Evolutionary conservation across 1,140 invertebrate species (phyloP).

Genomic region (Battus philenor): DNA sequence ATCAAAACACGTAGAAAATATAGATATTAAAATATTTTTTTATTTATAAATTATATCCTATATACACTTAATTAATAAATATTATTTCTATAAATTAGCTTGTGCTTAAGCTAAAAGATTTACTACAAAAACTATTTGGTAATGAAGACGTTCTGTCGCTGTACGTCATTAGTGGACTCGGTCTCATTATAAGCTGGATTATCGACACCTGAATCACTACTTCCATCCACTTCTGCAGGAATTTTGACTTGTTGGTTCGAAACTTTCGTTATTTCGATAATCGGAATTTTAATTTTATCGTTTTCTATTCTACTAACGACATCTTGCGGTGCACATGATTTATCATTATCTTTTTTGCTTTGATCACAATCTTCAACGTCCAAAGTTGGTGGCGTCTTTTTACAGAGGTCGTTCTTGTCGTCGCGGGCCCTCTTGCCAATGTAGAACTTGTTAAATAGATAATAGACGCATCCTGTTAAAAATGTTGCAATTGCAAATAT

Average conservation of each 20-base stretch:
- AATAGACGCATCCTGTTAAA: slow-evolving; percentile 82
- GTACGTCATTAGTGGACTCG: slow-evolving; percentile 26
- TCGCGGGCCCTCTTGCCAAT: slow-evolving; percentile 75
- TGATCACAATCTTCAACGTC: slow-evolving; percentile 42
- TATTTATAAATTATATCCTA: slow-evolving; percentile 15
- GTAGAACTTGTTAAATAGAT: slow-evolving; percentile 81
- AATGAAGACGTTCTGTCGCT: slow-evolving; percentile 25
- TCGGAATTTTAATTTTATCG: slow-evolving; percentile 22
- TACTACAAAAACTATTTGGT: slow-evolving; percentile 20
- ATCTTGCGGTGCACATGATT: slow-evolving; percentile 45
- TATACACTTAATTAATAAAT: slow-evolving; percentile 11
- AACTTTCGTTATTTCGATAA: slow-evolving; percentile 21
- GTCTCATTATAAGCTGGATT: slow-evolving; percentile 71
- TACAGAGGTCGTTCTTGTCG: slow-evolving; percentile 75
- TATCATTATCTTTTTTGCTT: slow-evolving; percentile 52
- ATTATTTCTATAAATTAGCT: slow-evolving; percentile 10
- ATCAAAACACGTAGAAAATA: neutral
- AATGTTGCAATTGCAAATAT: slow-evolving; percentile 81
- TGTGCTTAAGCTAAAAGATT: slow-evolving; percentile 6
- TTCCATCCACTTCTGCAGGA: slow-evolving; percentile 51
- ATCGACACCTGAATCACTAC: slow-evolving; percentile 65
- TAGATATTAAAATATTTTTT: slow-evolving; percentile 22
- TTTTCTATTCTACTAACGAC: slow-evolving; percentile 36
- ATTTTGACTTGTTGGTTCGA: slow-evolving; percentile 29
- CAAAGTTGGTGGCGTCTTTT: slow-evolving; percentile 63